A percentile compares a stretch with the other conserved stretches of the same genome.
phyloP scores from a whole-genome alignment of 2,888 invertebrate species.

The Balanococcus diminutus region DNA sequence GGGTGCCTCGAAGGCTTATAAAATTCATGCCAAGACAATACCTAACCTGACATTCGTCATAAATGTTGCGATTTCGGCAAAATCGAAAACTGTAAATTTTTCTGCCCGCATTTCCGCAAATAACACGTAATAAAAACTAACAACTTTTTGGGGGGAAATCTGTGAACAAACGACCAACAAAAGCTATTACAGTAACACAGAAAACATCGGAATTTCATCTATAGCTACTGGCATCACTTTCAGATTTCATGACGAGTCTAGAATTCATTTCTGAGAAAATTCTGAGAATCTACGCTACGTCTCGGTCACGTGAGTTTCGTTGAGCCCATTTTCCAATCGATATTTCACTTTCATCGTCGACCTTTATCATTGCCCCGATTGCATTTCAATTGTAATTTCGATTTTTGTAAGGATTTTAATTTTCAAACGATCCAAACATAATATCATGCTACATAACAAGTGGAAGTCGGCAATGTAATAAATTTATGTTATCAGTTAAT shows the following conservation, averaged over 20 bases:
- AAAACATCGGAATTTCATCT: not conserved
- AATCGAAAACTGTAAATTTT: no score
- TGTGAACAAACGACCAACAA: no score
- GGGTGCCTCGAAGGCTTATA: no score
- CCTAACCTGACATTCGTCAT: no score
- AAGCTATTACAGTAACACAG: no score
- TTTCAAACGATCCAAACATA: not conserved
- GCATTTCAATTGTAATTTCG: not conserved
- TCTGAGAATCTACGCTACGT: not conserved
- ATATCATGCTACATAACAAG: not conserved
- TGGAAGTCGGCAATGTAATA: conserved; percentile 46
- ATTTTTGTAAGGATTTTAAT: not conserved
- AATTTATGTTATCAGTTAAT: conserved; percentile 51
- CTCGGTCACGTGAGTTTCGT: not conserved
- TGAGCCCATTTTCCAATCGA: not conserved
- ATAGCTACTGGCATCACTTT: not conserved
- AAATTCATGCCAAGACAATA: no score
- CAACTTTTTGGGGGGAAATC: no score
- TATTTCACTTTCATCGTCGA: not conserved
- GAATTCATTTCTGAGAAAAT: not conserved
- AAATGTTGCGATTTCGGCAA: no score
- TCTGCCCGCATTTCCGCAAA: no score
- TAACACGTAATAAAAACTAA: no score
- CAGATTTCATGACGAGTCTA: not conserved
- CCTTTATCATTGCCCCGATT: not conserved